Conservation (phyloP, 1,140 invertebrate genomes). For the Drosophila varians region DNA sequence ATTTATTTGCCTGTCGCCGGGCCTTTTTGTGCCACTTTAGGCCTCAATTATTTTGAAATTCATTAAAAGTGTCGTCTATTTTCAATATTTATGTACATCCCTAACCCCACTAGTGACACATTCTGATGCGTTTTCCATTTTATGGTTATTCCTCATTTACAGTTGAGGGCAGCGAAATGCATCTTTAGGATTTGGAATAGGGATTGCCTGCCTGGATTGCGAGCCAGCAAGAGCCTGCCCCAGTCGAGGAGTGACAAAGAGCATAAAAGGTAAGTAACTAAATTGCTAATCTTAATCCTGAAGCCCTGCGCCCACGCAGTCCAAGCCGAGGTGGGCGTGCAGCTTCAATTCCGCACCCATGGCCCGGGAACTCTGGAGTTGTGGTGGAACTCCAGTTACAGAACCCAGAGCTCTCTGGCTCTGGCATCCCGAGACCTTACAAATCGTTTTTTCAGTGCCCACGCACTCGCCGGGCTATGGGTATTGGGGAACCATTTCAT, state of each 20-base stretch:
- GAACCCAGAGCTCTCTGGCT: background rate
- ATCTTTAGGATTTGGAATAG: conserved; percentile 2
- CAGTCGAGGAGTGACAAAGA: conserved; percentile 19
- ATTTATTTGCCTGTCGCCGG: conserved; percentile 69
- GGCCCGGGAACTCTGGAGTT: no score
- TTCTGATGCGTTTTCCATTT: conserved; percentile 7
- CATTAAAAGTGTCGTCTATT: conserved; percentile 77
- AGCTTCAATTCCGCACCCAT: conserved; percentile 49
- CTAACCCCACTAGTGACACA: background rate
- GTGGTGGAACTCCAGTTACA: conserved; percentile 7
- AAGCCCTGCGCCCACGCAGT: conserved; percentile 27
- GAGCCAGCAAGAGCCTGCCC: no score
- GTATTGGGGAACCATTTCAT: conserved; percentile 7
- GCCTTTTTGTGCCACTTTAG: conserved; percentile 73
- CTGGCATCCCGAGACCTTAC: conserved; percentile 21
- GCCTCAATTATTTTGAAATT: conserved; percentile 80
- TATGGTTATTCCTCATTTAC: conserved; percentile 29
- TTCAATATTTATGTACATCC: conserved; percentile 56
- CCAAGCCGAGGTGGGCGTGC: conserved; percentile 26
- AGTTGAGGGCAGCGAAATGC: conserved; percentile 34
- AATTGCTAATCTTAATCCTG: conserved; percentile 49
- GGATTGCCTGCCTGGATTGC: background rate
- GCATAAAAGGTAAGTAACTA: conserved; percentile 50
- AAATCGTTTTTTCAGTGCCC: conserved; percentile 41
- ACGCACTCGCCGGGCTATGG: conserved; percentile 29